Base-by-base conservation (phyloP, 2,888 invertebrate species). In the Orthonychiurus folsomi region DNA sequence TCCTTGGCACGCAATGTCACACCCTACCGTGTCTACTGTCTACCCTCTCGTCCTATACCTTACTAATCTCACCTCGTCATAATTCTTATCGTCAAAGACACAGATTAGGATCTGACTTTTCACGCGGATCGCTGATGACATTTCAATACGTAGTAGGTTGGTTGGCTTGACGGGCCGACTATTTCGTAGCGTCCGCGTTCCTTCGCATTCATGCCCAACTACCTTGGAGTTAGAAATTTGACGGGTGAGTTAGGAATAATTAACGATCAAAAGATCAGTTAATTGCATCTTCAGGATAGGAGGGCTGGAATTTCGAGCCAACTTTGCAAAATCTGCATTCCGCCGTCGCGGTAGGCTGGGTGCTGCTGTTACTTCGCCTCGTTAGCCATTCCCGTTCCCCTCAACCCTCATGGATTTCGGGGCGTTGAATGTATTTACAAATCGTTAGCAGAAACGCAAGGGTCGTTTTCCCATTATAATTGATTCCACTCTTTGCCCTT, bases 101-200 rank as follows among this genome's bases (percentile, higher is more conserved):
- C n/a, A n/a, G n/a, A n/a, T n/a, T n/a, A n/a, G n/a, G n/a, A n/a
- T n/a, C n/a, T n/a, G n/a, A n/a, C n/a, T n/a, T n/a, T n/a, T n/a
- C n/a, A n/a, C n/a, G n/a, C n/a, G n/a, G n/a, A n/a, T n/a, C n/a
- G n/a, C 37, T 37, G 37, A 37, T 37, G 37, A 37, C 37, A 37
- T 37, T 37, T 37, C 37, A 37, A 37, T 37, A 37, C 37, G n/a
- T n/a, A n/a, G n/a, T n/a, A n/a, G n/a, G n/a, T 37, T 37, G 37
- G 15, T 37, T 5, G 9, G 37, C n/a, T n/a, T n/a, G n/a, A n/a
- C n/a, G n/a, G n/a, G n/a, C n/a, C n/a, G n/a, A n/a, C n/a, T n/a
- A n/a, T n/a, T n/a, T n/a, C n/a, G n/a, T n/a, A n/a, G n/a, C n/a
- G n/a, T n/a, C n/a, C n/a, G n/a, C n/a, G n/a, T n/a, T n/a, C n/a